Evolutionary conservation across 1,140 invertebrate species (phyloP).

Genomic region (Drosophila lowei): DNA sequence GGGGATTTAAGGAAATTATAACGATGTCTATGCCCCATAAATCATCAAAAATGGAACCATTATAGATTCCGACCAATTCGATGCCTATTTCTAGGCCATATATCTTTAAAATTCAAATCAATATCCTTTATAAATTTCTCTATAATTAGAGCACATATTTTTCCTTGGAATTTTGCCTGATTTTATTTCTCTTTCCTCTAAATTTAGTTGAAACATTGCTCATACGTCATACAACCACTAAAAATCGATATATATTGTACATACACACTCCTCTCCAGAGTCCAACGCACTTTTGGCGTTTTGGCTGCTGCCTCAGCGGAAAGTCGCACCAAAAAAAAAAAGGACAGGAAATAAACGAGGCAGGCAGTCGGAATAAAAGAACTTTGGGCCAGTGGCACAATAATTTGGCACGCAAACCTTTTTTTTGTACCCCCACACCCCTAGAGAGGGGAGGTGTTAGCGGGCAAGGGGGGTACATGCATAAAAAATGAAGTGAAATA

Average conservation of each 20-base stretch:
- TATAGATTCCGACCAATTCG: too few species aligned
- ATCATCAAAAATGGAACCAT: too few species aligned
- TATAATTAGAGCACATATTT: too few species aligned
- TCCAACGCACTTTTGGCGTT: constrained; percentile 74
- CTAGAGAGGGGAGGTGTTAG: constrained; percentile 5
- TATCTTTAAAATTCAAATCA: too few species aligned
- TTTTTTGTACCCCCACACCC: constrained; percentile 44
- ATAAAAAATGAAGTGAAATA: constrained; percentile 77
- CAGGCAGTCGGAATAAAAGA: constrained; percentile 10
- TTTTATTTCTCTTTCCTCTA: background rate
- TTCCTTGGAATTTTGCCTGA: background rate
- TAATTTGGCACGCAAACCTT: constrained; percentile 79
- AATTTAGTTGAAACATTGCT: constrained; percentile 16
- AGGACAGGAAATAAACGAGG: constrained; percentile 45
- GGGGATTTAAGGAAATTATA: too few species aligned
- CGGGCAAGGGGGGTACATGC: constrained; percentile 18
- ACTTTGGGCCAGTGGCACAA: constrained; percentile 77
- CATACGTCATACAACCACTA: constrained; percentile 32
- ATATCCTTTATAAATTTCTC: too few species aligned
- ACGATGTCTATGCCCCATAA: too few species aligned
- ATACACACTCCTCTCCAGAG: constrained; percentile 6
- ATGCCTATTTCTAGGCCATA: background rate
- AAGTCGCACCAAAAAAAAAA: constrained; percentile 3
- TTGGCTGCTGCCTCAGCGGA: constrained; percentile 56
- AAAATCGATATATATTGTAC: constrained; percentile 38